Evolutionary conservation across 2,113 vertebrate species (phyloP).

Genomic region (Sceloporus tristichus): DNA sequence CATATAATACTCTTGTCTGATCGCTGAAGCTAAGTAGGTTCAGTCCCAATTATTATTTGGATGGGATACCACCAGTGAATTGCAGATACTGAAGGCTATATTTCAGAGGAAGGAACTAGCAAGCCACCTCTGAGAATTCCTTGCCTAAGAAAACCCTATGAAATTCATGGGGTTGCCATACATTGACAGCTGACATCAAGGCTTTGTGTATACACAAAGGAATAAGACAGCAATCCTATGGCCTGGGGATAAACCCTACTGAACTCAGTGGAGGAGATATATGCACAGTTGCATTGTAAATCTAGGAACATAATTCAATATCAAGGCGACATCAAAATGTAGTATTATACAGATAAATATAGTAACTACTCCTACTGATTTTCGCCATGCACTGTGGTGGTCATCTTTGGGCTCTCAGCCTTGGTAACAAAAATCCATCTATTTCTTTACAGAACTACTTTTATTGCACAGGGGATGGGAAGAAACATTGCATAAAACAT

Average conservation of each 20-base stretch:
- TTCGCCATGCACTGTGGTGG: neutral
- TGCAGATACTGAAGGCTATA: too few species aligned
- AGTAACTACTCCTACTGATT: neutral
- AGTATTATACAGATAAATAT: neutral
- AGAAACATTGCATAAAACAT: conserved; percentile 59
- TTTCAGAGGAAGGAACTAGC: too few species aligned
- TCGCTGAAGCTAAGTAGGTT: too few species aligned
- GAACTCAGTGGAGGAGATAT: neutral
- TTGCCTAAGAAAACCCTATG: too few species aligned
- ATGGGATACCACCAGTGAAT: too few species aligned
- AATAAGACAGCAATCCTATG: neutral
- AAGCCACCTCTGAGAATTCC: too few species aligned
- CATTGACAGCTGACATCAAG: too few species aligned
- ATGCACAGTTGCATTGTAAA: neutral
- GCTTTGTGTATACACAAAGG: neutral
- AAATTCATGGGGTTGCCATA: too few species aligned
- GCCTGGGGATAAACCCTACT: neutral
- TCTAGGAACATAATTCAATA: neutral
- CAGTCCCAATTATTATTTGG: too few species aligned
- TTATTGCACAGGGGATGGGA: conserved; percentile 35
- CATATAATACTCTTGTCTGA: neutral
- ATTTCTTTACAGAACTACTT: conserved; percentile 53
- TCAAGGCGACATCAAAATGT: neutral
- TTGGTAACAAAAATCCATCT: conserved; percentile 40
- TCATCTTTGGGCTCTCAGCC: conserved; percentile 8